A percentile compares a stretch with the other conserved stretches of the same genome.
Conservation (phyloP, 2,113 vertebrate genomes). For the Varanus komodoensis region DNA sequence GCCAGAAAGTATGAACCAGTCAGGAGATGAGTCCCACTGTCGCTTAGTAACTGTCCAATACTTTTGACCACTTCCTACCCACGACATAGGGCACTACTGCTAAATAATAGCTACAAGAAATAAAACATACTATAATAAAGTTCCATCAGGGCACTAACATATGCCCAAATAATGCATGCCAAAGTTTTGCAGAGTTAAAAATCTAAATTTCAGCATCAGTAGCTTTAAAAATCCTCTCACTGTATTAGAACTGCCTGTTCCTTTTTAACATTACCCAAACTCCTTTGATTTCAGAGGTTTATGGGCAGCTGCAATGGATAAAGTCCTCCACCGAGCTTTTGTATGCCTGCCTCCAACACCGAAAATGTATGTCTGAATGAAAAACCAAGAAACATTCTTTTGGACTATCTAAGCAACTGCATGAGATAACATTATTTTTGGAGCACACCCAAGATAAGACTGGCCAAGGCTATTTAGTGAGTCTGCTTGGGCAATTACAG, state of each 20-base stretch:
- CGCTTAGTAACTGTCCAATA: no score
- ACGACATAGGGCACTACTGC: no score
- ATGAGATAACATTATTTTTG: conserved; percentile 30
- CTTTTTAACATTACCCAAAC: no score
- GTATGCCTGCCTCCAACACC: conserved; percentile 27
- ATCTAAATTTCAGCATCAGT: neutral
- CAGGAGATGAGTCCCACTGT: neutral
- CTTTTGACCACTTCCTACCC: neutral
- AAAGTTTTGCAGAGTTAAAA: neutral
- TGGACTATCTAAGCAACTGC: neutral
- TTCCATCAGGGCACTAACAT: neutral
- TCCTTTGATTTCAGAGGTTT: no score
- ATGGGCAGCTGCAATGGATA: no score
- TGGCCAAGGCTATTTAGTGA: neutral
- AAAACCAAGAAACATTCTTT: conserved; percentile 20
- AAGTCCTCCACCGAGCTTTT: conserved; percentile 22
- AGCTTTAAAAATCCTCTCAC: neutral
- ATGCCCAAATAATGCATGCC: neutral
- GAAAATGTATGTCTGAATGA: conserved; percentile 17
- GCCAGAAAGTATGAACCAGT: neutral
- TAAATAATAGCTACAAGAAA: neutral
- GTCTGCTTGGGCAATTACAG: neutral
- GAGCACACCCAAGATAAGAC: neutral
- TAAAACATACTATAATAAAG: neutral
- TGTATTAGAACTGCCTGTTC: neutral